Conservation (phyloP, 2,113 vertebrate species). For the Corythornis cristatus region DNA sequence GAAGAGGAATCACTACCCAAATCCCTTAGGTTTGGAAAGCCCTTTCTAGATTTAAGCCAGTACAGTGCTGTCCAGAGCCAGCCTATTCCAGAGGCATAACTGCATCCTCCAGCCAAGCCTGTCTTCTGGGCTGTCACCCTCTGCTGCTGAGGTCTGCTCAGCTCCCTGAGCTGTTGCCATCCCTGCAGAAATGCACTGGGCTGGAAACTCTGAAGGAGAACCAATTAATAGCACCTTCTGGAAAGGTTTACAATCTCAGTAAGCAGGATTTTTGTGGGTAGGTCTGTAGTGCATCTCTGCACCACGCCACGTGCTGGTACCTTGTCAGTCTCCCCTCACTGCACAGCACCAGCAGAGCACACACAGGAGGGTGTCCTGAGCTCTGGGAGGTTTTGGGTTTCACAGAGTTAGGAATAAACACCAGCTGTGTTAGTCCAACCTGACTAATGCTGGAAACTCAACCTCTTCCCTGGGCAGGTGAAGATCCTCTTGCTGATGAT, state of each 20-base stretch:
- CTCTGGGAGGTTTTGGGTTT: neutral
- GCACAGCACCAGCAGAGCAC: accelerated
- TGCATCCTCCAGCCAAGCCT: neutral
- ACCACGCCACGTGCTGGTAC: neutral
- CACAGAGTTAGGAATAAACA: too few relatives aligned
- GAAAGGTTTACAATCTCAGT: neutral
- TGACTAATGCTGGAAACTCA: neutral
- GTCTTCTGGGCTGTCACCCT: neutral
- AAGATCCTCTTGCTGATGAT: constrained; percentile 95
- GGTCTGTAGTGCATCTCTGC: neutral
- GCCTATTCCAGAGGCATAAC: neutral
- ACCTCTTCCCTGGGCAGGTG: constrained; percentile 77
- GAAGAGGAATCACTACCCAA: neutral
- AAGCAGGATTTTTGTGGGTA: neutral
- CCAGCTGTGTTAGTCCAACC: neutral
- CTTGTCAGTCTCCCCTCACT: neutral
- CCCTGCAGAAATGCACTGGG: neutral
- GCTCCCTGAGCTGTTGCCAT: neutral
- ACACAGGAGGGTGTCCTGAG: neutral
- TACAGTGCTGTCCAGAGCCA: neutral
- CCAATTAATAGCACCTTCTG: neutral
- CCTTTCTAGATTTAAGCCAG: neutral
- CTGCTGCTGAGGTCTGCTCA: accelerated
- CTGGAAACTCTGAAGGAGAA: neutral
- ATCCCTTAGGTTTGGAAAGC: neutral